These are phyloP conservation scores for Leptinotarsa haldemani DNA, from an alignment of 2,888 invertebrate genomes.

Conservation along the genomic window DNA sequence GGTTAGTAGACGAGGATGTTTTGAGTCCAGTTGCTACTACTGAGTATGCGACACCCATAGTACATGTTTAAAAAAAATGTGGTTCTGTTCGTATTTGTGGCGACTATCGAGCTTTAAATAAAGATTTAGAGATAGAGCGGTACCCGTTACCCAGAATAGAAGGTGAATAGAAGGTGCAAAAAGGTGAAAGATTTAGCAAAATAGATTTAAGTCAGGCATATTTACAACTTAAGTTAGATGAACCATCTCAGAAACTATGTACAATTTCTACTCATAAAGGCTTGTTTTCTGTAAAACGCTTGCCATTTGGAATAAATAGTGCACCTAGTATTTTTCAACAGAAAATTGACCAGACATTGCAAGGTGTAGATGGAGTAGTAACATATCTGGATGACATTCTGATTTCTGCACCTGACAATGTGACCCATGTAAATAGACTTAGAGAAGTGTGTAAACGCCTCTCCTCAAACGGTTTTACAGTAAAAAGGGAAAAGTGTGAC, in stretches of 20 bases:
- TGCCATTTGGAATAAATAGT: slow-evolving; percentile 54
- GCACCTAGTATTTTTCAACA: slow-evolving; percentile 59
- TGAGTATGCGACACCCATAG: slow-evolving; percentile 36
- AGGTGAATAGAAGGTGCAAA: slow-evolving; percentile 48
- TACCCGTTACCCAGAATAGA: slow-evolving; percentile 39
- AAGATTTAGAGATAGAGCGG: slow-evolving; percentile 48
- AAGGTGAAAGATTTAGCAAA: slow-evolving; percentile 45
- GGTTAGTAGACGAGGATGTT: too few species aligned
- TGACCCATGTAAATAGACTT: slow-evolving; percentile 34
- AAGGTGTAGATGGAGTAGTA: slow-evolving; percentile 45
- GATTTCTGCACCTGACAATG: slow-evolving; percentile 35
- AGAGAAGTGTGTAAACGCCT: slow-evolving; percentile 35
- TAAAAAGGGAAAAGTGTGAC: slow-evolving; percentile 7
- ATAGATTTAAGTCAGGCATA: slow-evolving; percentile 34
- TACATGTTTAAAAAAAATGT: slow-evolving; percentile 37
- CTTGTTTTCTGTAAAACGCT: slow-evolving; percentile 51
- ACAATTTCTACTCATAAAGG: slow-evolving; percentile 54
- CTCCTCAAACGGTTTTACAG: slow-evolving; percentile 35
- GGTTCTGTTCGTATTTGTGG: slow-evolving; percentile 39
- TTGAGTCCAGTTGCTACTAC: slow-evolving; percentile 18
- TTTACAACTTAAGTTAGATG: slow-evolving; percentile 38
- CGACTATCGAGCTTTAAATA: slow-evolving; percentile 51
- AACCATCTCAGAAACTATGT: slow-evolving; percentile 42
- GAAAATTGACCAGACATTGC: slow-evolving; percentile 50
- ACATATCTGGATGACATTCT: slow-evolving; percentile 54